Evolutionary conservation across 2,888 invertebrate genomes (phyloP).

Genomic region (Xestia sexstrigata): DNA sequence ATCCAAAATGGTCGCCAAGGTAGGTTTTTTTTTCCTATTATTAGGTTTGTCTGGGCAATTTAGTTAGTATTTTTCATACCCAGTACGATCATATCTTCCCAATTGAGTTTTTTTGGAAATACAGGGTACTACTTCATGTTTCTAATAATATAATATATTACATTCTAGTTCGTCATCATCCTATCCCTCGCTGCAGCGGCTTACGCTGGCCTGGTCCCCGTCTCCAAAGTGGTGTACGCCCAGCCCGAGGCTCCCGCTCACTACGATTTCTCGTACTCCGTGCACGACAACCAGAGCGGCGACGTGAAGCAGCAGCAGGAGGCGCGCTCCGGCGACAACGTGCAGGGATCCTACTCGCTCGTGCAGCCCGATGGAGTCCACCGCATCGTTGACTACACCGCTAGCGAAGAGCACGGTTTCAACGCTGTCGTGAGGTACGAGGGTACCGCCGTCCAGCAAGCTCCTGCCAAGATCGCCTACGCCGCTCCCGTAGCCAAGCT

Average conservation of each 20-base stretch:
- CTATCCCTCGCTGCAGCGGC: conserved; percentile 79
- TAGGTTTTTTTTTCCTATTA: conserved; percentile 50
- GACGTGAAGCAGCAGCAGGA: conserved; percentile 88
- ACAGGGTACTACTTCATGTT: not conserved
- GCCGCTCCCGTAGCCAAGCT: conserved; percentile 70
- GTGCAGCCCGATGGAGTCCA: conserved; percentile 87
- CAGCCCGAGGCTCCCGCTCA: conserved; percentile 82
- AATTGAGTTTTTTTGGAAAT: not conserved
- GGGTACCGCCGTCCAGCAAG: conserved; percentile 78
- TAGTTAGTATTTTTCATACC: not conserved
- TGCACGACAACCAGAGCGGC: conserved; percentile 85
- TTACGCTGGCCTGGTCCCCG: conserved; percentile 75
- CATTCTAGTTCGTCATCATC: conserved; percentile 77
- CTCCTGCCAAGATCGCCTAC: conserved; percentile 73
- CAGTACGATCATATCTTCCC: not conserved
- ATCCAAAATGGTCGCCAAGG: conserved; percentile 83
- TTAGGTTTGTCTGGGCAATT: not conserved
- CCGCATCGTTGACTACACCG: conserved; percentile 86
- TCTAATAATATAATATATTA: not conserved
- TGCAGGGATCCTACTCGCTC: conserved; percentile 87
- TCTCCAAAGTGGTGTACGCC: conserved; percentile 79
- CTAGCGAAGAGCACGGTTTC: conserved; percentile 85
- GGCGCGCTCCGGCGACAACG: conserved; percentile 82
- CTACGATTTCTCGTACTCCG: conserved; percentile 86
- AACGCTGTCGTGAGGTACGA: conserved; percentile 87